Base-by-base conservation (phyloP, 64 coral and sea anemone genomes). In the Pocillopora verrucosa region DNA sequence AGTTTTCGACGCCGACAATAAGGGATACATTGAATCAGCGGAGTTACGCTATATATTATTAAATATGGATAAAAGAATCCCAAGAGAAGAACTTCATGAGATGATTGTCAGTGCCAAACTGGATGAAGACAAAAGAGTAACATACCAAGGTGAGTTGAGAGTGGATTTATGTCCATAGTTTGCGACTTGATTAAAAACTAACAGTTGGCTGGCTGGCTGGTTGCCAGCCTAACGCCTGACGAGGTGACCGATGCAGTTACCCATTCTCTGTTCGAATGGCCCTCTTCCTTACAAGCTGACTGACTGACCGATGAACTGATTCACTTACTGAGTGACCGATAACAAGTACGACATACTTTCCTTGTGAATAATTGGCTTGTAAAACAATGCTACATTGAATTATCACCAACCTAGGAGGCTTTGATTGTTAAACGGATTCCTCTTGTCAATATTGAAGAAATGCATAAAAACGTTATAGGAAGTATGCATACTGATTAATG, bases 1-100 rank as follows among this genome's bases (percentile, higher is more conserved):
- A 30, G 90, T 94, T 12, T 98, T 98, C 79, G 96, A 98, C 63
- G 81, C 90, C 13, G 96, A 95, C 30, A 86, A 92, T 83, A 98
- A 92, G 45, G 96, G 93, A 20, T 98, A 78, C 72, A 98, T 98
- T 26, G 93, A 92, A 24, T 94, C 96, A 51, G 84, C 73, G 68
- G 96, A 98, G 56, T 61, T 98, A 34, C 88, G 96, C 72, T 87
- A 89, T 17, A 92, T 93, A 56, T 82, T 98, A 17, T 75, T 87
- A 26, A 80, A 72, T 38, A 92, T 98, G 86, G 88, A 92, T 37
- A 93, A 94, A 24, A 94, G 83, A 80, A 94, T 98, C 51, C 93
- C 93, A 61, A 73, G 86, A 73, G 76, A 90, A 6, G 90, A 98
- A 51, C 80, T 95, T 7, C 58, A 98, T 4, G 90, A 98, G 76